Evolutionary conservation across 1,140 invertebrate genomes (phyloP).

Genomic region (Lordiphosa mommai): DNA sequence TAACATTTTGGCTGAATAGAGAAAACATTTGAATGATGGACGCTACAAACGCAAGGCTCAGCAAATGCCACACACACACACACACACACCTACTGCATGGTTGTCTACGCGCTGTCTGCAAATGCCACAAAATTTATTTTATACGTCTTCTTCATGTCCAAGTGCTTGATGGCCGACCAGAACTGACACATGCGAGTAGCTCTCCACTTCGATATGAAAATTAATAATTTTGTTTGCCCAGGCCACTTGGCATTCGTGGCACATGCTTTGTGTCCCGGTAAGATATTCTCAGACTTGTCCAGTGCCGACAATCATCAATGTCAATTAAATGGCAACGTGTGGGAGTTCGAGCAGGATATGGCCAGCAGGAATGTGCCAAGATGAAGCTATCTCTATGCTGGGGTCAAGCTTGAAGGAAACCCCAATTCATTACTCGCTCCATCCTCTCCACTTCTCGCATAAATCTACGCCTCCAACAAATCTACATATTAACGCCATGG

Average conservation of each 20-base stretch:
- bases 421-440: constrained; percentile 32
- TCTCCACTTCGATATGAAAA: constrained; percentile 63
- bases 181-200: constrained; percentile 54
- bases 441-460: constrained; percentile 27
- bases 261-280: constrained; percentile 39
- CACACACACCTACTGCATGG: background rate
- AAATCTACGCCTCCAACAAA: constrained; percentile 69
- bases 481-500: constrained; percentile 70
- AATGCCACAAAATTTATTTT: constrained; percentile 70
- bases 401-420: constrained; percentile 24
- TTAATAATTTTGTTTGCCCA: constrained; percentile 53
- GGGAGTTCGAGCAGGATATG: constrained; percentile 51
- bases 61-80: background rate
- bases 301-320: constrained; percentile 62
- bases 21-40: constrained; percentile 47
- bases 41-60: constrained; percentile 43
- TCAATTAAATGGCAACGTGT: constrained; percentile 70
- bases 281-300: constrained; percentile 60
- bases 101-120: constrained; percentile 61
- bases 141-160: constrained; percentile 67
- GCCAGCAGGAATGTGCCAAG: constrained; percentile 28
- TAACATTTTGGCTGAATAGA: constrained; percentile 34
- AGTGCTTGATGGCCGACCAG: constrained; percentile 31
- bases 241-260: constrained; percentile 34
- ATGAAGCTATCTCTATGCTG: constrained; percentile 45